Evolutionary conservation across 1,140 invertebrate genomes (phyloP).

Genomic region (Calliopsis andreniformis): DNA sequence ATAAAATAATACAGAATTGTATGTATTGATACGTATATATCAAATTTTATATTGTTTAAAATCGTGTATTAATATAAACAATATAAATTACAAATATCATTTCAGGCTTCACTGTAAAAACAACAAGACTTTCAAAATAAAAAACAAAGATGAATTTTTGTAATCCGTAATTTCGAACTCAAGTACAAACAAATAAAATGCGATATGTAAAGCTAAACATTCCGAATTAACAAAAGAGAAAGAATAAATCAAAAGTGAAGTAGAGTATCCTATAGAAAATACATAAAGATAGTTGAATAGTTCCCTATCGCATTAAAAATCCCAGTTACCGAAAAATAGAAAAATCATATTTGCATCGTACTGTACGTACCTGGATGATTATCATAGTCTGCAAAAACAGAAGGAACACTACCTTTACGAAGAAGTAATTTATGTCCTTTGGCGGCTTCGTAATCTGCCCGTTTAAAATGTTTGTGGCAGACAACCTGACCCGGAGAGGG

Average conservation of each 20-base stretch:
- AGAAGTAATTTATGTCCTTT: slow-evolving; percentile 83
- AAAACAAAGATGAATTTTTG: background rate
- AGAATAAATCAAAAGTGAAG: background rate
- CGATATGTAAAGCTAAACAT: slow-evolving; percentile 8
- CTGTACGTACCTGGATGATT: slow-evolving; percentile 70
- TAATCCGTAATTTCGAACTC: slow-evolving; percentile 3
- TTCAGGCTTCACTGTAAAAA: no score
- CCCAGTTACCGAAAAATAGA: background rate
- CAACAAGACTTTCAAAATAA: no score
- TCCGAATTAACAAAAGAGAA: background rate
- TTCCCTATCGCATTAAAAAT: slow-evolving; percentile 14
- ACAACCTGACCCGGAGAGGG: slow-evolving; percentile 83
- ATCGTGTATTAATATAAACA: background rate
- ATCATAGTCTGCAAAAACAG: slow-evolving; percentile 78
- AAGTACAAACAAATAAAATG: slow-evolving; percentile 18
- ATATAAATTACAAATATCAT: background rate
- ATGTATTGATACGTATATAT: background rate
- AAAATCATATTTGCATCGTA: background rate
- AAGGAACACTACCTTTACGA: slow-evolving; percentile 81
- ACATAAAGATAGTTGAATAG: slow-evolving; percentile 17
- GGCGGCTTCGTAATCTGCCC: slow-evolving; percentile 84
- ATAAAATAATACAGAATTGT: no score
- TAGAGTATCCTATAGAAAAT: slow-evolving; percentile 3
- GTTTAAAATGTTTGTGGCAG: slow-evolving; percentile 85
- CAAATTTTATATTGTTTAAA: background rate